Evolutionary conservation across 2,797 vertebrate species (phyloP), one percentile per base, ranked within the genome.

Genomic region (Sebastes diploproa): DNA sequence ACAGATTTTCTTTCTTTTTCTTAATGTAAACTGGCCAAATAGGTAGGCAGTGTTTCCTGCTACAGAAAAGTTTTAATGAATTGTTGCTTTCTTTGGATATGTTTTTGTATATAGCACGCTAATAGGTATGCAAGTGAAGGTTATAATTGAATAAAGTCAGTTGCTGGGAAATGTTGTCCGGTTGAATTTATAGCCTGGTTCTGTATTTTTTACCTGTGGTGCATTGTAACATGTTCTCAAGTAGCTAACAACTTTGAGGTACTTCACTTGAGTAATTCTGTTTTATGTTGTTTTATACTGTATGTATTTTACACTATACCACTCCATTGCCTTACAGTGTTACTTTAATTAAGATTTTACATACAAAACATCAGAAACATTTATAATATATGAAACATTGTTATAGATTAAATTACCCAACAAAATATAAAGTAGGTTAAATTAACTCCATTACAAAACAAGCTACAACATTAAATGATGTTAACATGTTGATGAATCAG

Each of bases 61-160:
- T 78, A 79, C 46, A 2, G 30, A 27, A 27, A 27, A 27, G 75
- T 88, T 82, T 79, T 62, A 64, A 88, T 75, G 23, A 75, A 80
- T 36, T 81, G 52, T 86, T 87, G 75, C 73, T 83, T 80, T 83
- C 61, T 82, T 79, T 79, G 61, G 29, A 83, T 72, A 72, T 86
- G 71, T 85, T 93, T 90, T 91, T 91, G 88, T 90, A 91, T 62
- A 93, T 91, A 91, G 89, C 84, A 89, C 79, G 80, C 83, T 88
- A 79, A 88, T 77, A 88, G 83, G 79, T 91, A 80, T 89, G 78
- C 82, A 93, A 90, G 84, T 91, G 80, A 90, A 91, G 85, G 78
- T 87, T 81, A 83, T 83, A 77, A 79, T 22, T 75, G 29, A 94
- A 95, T 94, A 94, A 94, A 94, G 38, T 85, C 74, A 88, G 63